Percentiles rank a stretch among this genome's conserved stretches.
phyloP scores from a whole-genome alignment of 2,113 vertebrate genomes.

The Phaethornis superciliosus region DNA sequence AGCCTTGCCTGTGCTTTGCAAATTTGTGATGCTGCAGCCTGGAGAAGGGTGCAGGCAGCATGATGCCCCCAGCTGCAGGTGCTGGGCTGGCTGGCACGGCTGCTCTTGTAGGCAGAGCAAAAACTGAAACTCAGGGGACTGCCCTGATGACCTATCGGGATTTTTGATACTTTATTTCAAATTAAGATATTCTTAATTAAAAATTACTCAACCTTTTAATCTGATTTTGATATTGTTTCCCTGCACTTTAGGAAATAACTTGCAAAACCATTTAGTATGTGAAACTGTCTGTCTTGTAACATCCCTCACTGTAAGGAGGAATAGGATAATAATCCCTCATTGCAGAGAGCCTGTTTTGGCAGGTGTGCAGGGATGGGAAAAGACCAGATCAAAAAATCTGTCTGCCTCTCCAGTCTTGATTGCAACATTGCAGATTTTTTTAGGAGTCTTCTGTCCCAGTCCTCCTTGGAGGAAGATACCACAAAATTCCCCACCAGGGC shows the following conservation, averaged over 20 bases:
- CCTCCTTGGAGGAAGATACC: rapidly evolving
- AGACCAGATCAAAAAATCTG: background rate
- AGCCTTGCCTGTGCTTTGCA: background rate
- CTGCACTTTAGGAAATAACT: background rate
- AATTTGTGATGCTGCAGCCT: background rate
- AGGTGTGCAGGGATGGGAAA: background rate
- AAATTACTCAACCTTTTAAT: background rate
- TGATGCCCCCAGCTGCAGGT: background rate
- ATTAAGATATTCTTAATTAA: background rate
- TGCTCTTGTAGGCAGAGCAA: background rate
- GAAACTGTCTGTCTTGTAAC: background rate
- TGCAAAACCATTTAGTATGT: background rate
- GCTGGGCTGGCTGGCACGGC: background rate
- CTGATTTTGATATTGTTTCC: background rate
- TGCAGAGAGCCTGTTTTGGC: background rate
- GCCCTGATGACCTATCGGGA: background rate
- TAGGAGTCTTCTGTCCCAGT: background rate
- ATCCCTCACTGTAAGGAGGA: background rate
- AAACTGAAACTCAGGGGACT: background rate
- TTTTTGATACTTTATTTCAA: constrained; percentile 1
- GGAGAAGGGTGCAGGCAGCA: background rate
- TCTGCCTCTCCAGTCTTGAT: background rate
- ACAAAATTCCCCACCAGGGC: rapidly evolving
- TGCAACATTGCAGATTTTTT: background rate
- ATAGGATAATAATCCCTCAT: background rate